A percentile compares a stretch with the other conserved stretches of the same genome.
Conservation (phyloP, 2,797 vertebrate species). For the Coendou prehensilis region DNA sequence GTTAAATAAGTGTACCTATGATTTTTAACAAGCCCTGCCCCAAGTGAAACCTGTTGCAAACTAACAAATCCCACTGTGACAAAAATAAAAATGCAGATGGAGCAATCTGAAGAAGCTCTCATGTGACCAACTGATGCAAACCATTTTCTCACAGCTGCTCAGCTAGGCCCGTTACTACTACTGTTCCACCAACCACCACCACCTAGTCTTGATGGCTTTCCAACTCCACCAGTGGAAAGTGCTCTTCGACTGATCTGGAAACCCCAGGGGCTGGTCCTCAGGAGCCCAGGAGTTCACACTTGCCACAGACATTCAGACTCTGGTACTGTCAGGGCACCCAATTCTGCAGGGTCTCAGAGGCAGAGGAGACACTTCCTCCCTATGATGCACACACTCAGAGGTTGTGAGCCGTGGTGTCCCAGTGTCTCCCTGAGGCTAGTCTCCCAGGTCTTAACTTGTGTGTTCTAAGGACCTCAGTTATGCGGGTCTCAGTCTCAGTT, state of each 20-base stretch:
- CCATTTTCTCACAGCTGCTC: not conserved
- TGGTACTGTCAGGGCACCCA: not conserved
- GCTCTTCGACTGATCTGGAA: not conserved
- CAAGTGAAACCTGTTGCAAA: not conserved
- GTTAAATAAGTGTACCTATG: not conserved
- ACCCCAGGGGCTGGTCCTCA: not conserved
- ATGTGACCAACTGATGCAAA: not conserved
- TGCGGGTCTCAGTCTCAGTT: too few relatives aligned
- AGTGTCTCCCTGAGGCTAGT: not conserved
- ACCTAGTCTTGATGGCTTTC: not conserved
- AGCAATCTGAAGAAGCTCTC: not conserved
- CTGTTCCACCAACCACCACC: not conserved
- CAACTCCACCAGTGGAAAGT: not conserved
- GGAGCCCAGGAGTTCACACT: not conserved
- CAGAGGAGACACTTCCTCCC: not conserved
- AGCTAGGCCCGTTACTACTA: not conserved
- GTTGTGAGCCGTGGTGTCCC: rapidly evolving
- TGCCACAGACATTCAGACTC: not conserved
- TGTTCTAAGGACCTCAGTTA: not conserved
- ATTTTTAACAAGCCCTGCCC: not conserved
- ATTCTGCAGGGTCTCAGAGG: not conserved
- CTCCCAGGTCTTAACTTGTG: not conserved
- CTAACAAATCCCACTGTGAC: not conserved
- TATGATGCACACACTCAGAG: too few relatives aligned
- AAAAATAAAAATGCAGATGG: not conserved